Base-by-base conservation (phyloP, 2,113 vertebrate species). In the Gymnarchus niloticus region DNA sequence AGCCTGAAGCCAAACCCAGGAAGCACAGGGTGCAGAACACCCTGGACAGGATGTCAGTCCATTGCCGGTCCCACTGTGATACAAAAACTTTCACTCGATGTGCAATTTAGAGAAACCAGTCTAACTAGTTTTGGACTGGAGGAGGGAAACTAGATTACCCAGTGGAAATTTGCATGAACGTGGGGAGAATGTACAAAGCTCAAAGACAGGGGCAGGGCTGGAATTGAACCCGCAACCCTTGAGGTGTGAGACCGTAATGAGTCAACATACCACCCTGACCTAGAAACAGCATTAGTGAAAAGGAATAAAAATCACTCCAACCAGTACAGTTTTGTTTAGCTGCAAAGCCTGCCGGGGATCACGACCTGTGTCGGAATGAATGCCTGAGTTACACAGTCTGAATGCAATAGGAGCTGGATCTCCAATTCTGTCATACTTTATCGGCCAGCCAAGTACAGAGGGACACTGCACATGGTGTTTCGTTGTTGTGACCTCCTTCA, bases 351-450 rank as follows among this genome's bases (percentile, higher is more conserved):
- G 7, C 25, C 17, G 49, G 44, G 57, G 59, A 33, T 87, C 57
- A 76, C 73, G 61, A 85, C 51, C 65, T 33, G 21, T n/a, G 9
- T 56, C 17, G 41, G 33, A 85, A 54, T 17, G 28, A 57, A 82
- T 87, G 81, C 86, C 83, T 81, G 10, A 61, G 37, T 82, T 57
- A 48, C 59, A 57, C 48, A 51, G 87, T 48, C 49, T 41, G 49
- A n/a, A 76, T 10, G 51, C 10, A 76, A 56, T 77, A 85, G 81
- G 56, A 84, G 85, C 56, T 48, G 10, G 28, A n/a, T 25, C 48
- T 41, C 77, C 33, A 54, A 48, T 48, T 57, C 56, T n/a, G 0
- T 5, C 28, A 25, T n/a, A 33, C 37, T 49, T 56, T n/a, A 9
- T 1, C 5, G 21, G 28, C 28, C 28, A 19, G 28, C 52, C 57